phyloP scores from a whole-genome alignment of 1,140 invertebrate genomes.

The Archivesica marissinica region DNA sequence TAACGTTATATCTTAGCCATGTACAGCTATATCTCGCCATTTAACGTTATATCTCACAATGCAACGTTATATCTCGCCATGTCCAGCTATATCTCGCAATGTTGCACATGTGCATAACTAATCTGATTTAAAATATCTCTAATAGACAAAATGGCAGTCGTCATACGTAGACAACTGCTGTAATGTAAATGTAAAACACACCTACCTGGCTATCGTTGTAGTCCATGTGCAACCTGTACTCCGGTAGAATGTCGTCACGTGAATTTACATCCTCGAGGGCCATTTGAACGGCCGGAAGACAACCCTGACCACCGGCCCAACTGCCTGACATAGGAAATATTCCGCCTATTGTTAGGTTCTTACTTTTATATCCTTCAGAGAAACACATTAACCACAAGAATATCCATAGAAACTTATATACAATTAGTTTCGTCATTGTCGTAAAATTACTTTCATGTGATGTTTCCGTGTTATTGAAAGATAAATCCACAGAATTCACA shows the following conservation, averaged over 20 bases:
- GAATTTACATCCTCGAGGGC: constrained; percentile 98
- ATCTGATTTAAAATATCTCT: no score
- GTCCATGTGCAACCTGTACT: constrained; percentile 95
- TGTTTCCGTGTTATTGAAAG: no score
- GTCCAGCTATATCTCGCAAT: no score
- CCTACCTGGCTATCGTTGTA: constrained; percentile 99
- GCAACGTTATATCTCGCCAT: no score
- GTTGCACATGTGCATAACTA: no score
- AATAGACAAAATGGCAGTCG: no score
- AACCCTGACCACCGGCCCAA: constrained; percentile 87
- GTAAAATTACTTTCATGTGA: neutral
- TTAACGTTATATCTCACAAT: no score
- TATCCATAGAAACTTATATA: neutral
- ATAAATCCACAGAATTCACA: neutral
- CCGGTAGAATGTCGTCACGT: constrained; percentile 93
- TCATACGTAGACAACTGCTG: no score
- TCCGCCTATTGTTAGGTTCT: constrained; percentile 94
- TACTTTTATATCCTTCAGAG: constrained; percentile 70
- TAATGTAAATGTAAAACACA: neutral
- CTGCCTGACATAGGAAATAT: constrained; percentile 99
- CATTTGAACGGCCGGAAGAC: constrained; percentile 91
- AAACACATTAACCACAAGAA: neutral
- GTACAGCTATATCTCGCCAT: no score
- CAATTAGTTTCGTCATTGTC: neutral
- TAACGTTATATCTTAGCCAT: no score